These are phyloP conservation scores for Onychomys torridus DNA, from an alignment of 2,797 vertebrate species.

Conservation along the genomic window DNA sequence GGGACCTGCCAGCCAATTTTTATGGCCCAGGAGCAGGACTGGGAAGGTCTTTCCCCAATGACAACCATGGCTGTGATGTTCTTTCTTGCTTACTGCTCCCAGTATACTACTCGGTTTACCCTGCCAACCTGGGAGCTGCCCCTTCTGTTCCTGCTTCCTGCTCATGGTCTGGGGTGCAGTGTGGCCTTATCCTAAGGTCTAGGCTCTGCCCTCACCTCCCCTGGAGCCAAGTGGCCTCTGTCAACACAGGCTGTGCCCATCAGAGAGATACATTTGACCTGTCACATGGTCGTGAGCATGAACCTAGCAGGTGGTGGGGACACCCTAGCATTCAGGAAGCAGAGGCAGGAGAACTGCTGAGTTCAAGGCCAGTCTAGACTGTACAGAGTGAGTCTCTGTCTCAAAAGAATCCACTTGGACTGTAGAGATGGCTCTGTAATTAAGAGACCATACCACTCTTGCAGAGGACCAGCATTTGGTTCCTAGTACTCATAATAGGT, in stretches of 20 bases:
- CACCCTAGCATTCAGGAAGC: not conserved
- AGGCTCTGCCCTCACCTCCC: not conserved
- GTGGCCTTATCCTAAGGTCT: not conserved
- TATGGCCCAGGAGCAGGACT: not conserved
- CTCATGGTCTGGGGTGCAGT: not conserved
- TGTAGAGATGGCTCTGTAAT: not conserved
- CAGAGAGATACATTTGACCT: not conserved
- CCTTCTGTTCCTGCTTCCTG: not conserved
- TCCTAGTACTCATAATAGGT: not conserved
- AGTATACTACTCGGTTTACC: not conserved
- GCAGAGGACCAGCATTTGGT: not conserved
- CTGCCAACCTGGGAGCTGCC: fast-evolving
- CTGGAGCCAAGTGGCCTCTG: not conserved
- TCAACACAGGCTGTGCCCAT: fast-evolving
- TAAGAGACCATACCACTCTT: not conserved
- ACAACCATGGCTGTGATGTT: not conserved
- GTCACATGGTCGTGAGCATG: not conserved
- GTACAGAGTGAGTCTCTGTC: not conserved
- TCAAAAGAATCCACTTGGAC: not conserved
- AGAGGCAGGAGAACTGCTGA: not conserved
- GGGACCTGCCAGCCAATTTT: not conserved
- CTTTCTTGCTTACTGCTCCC: fast-evolving
- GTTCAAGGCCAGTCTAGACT: not conserved
- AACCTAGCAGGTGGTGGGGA: not conserved
- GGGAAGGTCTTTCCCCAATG: not conserved